Percentiles rank a stretch among this genome's conserved stretches.
These are phyloP conservation scores for Steinernema hermaphroditum DNA, from an alignment of 2,888 invertebrate species.

Conservation along the genomic window DNA sequence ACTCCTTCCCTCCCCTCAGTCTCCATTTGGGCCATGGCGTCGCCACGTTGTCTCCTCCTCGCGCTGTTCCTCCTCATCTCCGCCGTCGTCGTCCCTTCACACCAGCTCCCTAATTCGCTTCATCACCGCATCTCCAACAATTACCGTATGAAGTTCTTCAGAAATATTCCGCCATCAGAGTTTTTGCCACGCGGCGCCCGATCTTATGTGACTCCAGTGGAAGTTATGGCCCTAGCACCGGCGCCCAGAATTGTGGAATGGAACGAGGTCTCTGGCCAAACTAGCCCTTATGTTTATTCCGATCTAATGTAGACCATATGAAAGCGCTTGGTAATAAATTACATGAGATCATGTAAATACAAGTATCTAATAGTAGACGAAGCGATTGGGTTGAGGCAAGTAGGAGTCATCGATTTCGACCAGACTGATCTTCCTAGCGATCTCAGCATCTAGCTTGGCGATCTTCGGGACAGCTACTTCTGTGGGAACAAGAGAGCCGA, in stretches of 20 bases:
- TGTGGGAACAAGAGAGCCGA: slow-evolving; percentile 56
- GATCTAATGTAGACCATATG: background rate
- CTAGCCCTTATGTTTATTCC: background rate
- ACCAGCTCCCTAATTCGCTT: background rate
- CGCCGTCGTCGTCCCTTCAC: background rate
- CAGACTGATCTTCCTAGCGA: background rate
- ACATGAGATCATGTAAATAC: background rate
- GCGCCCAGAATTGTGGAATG: background rate
- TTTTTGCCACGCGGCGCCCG: background rate
- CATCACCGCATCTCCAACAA: background rate
- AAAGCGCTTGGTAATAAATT: background rate
- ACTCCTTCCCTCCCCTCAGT: background rate
- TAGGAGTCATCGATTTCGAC: slow-evolving; percentile 8
- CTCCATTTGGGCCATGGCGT: background rate
- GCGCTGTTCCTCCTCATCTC: background rate
- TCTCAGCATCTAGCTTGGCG: too few relatives aligned
- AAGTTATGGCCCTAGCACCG: background rate
- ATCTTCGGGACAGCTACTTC: background rate
- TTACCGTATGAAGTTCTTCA: slow-evolving; percentile 21
- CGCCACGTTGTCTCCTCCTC: background rate
- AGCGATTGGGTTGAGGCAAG: background rate
- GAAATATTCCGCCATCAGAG: background rate
- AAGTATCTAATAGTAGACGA: background rate
- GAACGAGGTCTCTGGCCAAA: too few relatives aligned
- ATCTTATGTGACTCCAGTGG: too few relatives aligned